Conservation (phyloP, 2,797 vertebrate species). For the Argya squamiceps region DNA sequence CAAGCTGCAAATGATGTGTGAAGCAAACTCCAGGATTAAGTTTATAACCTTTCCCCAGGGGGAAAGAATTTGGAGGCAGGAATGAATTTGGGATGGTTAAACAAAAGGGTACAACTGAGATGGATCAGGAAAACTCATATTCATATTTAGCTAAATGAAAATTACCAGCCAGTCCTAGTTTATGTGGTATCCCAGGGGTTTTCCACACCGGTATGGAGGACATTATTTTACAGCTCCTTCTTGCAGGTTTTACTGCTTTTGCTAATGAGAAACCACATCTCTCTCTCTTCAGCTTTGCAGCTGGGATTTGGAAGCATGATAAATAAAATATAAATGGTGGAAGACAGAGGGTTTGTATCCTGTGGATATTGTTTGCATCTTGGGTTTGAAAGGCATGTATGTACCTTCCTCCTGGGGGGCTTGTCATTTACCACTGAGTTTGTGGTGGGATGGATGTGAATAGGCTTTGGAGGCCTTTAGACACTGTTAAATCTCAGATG, state of each 20-base stretch:
- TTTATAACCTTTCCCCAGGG: conserved; percentile 60
- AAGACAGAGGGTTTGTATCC: conserved; percentile 74
- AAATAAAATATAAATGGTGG: conserved; percentile 78
- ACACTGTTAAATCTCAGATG: conserved; percentile 81
- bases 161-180: neutral
- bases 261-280: conserved; percentile 72
- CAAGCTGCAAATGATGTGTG: conserved; percentile 70
- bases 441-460: conserved; percentile 77
- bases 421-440: conserved; percentile 79
- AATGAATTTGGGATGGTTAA: conserved; percentile 1
- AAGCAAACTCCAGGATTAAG: conserved; percentile 64
- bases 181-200: neutral
- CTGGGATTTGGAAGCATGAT: conserved; percentile 66
- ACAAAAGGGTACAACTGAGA: conserved; percentile 16
- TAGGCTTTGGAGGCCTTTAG: conserved; percentile 76
- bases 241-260: conserved; percentile 49
- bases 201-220: neutral
- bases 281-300: conserved; percentile 19
- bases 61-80: conserved; percentile 37
- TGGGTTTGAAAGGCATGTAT: conserved; percentile 71
- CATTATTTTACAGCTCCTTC: conserved; percentile 15
- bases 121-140: conserved; percentile 23
- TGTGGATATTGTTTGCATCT: conserved; percentile 76
- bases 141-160: conserved; percentile 38
- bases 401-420: conserved; percentile 70